Conservation (phyloP, 1,140 invertebrate species). For the Proales similis region DNA sequence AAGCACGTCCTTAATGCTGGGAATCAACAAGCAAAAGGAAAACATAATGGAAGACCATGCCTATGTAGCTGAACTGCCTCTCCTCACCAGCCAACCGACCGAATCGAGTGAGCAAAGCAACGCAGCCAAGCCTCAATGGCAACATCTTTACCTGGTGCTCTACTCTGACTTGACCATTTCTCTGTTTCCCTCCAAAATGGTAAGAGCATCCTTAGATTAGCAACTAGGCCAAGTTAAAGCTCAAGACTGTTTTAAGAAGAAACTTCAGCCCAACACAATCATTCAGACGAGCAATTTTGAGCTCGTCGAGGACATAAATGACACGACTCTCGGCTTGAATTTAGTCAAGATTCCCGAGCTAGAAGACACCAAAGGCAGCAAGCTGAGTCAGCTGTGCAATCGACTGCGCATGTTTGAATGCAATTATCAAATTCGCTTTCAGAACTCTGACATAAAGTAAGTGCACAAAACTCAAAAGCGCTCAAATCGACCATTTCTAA, state of each 20-base stretch:
- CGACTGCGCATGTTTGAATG: background rate
- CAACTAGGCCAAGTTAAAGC: too few species aligned
- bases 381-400: background rate
- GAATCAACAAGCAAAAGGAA: background rate
- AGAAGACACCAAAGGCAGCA: background rate
- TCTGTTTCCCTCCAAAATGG: background rate
- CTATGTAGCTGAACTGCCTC: conserved; percentile 17
- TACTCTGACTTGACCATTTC: conserved; percentile 8
- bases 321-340: conserved; percentile 1
- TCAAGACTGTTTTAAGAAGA: too few species aligned
- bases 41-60: conserved; percentile 5
- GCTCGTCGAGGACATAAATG: conserved; percentile 1
- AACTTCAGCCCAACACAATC: too few species aligned
- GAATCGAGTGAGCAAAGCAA: background rate
- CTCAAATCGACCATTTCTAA: too few species aligned
- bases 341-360: background rate
- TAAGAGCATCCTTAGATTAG: background rate
- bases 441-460: conserved; percentile 3
- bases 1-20: too few species aligned
- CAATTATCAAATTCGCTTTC: background rate
- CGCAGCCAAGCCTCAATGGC: conserved; percentile 2
- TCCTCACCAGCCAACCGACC: background rate
- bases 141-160: conserved; percentile 8
- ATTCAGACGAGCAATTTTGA: conserved; percentile 9
- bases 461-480: too few species aligned